A percentile compares a stretch with the other conserved stretches of the same genome.
Conservation (phyloP, 2,797 vertebrate species). For the Synanceia verrucosa region DNA sequence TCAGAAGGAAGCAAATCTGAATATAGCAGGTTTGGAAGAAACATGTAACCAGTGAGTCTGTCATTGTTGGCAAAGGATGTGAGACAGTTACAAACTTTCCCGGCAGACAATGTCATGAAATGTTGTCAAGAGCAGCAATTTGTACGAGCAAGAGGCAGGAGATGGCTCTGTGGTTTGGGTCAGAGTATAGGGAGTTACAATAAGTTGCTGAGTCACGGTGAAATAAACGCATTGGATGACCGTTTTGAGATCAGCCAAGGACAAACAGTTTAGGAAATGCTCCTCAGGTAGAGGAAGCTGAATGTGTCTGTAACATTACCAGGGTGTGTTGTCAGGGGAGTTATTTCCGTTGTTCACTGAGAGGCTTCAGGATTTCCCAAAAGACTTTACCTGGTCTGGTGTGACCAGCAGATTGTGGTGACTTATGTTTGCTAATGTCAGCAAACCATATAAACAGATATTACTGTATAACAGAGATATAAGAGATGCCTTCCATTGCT, state of each 20-base stretch:
- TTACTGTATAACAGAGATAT: too few relatives aligned
- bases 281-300: not conserved
- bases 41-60: not conserved
- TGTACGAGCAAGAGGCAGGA: not conserved
- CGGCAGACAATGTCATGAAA: not conserved
- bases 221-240: not conserved
- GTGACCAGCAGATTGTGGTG: too few relatives aligned
- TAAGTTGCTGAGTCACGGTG: not conserved
- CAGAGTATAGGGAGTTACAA: not conserved
- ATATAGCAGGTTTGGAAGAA: not conserved
- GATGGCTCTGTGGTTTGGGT: constrained; percentile 11
- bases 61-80: not conserved
- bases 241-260: not conserved
- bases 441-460: too few relatives aligned
- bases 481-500: too few relatives aligned
- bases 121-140: constrained; percentile 22
- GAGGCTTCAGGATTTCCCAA: not conserved
- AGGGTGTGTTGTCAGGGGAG: not conserved
- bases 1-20: not conserved
- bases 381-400: not conserved
- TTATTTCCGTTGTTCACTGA: not conserved
- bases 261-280: not conserved
- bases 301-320: not conserved
- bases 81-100: not conserved
- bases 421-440: too few relatives aligned